Percentiles rank a stretch among this genome's conserved stretches.
Conservation (phyloP, 2,888 invertebrate genomes). For the Lycaena phlaeas region DNA sequence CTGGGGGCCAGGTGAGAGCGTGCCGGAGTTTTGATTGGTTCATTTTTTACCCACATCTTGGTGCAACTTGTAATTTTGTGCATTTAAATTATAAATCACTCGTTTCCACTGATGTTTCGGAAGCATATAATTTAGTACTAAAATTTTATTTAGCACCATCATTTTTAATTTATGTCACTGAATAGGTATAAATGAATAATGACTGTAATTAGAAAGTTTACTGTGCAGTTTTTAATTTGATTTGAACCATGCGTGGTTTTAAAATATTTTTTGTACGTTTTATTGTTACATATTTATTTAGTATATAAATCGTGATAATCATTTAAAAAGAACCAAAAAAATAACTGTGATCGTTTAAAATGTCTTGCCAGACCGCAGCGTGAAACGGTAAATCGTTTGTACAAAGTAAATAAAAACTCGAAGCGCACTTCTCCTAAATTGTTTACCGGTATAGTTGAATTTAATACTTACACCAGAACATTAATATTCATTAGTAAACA, state of each 20-base stretch:
- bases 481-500: slow-evolving; percentile 49
- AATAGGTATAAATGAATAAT: no score
- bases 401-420: neutral
- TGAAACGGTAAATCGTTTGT: neutral
- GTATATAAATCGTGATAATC: no score
- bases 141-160: neutral
- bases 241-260: no score
- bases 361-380: no score
- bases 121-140: neutral
- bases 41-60: slow-evolving; percentile 24
- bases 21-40: slow-evolving; percentile 37
- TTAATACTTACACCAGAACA: slow-evolving; percentile 19
- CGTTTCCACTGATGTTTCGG: neutral
- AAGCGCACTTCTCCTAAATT: slow-evolving; percentile 6
- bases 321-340: no score
- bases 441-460: slow-evolving; percentile 12
- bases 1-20: slow-evolving; percentile 62
- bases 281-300: no score
- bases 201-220: no score
- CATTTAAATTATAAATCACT: neutral
- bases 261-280: no score
- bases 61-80: slow-evolving; percentile 27
- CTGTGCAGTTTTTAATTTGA: no score
- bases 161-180: neutral
- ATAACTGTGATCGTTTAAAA: no score